Percentiles rank a stretch among this genome's conserved stretches.
phyloP scores from a whole-genome alignment of 2,113 vertebrate species.

The Trichomycterus rosablanca region DNA sequence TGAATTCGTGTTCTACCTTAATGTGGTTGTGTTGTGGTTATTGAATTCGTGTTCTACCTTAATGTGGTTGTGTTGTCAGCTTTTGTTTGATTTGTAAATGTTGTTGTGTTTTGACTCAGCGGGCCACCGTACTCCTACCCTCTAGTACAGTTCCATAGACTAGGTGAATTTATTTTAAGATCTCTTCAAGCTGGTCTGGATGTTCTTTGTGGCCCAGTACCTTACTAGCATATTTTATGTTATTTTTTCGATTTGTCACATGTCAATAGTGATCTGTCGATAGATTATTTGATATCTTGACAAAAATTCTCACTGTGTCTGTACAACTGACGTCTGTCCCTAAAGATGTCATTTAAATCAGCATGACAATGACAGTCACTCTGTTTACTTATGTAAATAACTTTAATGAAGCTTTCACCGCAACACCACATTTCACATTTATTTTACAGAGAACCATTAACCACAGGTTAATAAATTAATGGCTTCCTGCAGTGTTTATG shows the following conservation, averaged over 20 bases:
- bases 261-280: slow-evolving; percentile 8
- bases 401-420: slow-evolving; percentile 11
- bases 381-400: slow-evolving; percentile 40
- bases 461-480: slow-evolving; percentile 46
- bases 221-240: too few relatives aligned
- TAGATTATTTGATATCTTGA: slow-evolving; percentile 41
- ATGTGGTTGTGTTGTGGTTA: too few relatives aligned
- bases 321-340: slow-evolving; percentile 60
- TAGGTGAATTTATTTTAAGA: slow-evolving; percentile 39
- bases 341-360: slow-evolving; percentile 45
- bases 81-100: too few relatives aligned
- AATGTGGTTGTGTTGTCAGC: too few relatives aligned
- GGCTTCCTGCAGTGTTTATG: slow-evolving; percentile 53
- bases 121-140: too few relatives aligned
- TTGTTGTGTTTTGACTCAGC: too few relatives aligned
- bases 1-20: too few relatives aligned
- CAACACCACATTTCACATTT: slow-evolving; percentile 32
- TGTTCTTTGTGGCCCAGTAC: too few relatives aligned
- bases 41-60: too few relatives aligned
- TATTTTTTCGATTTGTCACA: too few relatives aligned
- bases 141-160: too few relatives aligned
- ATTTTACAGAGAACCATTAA: slow-evolving; percentile 47
- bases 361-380: slow-evolving; percentile 37
- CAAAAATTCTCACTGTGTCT: slow-evolving; percentile 63
- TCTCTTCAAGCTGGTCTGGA: slow-evolving; percentile 9